A percentile compares a stretch with the other conserved stretches of the same genome.
Conservation (phyloP, 2,888 invertebrate species). For the Prostheceraeus crozeri region DNA sequence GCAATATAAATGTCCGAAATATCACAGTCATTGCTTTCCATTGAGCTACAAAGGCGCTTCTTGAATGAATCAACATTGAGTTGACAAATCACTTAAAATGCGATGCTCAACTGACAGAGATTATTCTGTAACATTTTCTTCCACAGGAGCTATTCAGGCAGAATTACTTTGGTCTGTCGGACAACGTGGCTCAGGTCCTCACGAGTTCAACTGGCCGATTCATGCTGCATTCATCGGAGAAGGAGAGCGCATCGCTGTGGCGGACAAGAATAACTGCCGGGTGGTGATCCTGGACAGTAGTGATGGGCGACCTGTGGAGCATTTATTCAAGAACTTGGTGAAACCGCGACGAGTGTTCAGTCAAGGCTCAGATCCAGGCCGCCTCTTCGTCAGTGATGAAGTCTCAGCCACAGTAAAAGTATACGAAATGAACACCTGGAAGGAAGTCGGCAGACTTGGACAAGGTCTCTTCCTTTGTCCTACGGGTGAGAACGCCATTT, state of each 20-base stretch:
- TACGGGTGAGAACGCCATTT: slow-evolving; percentile 35
- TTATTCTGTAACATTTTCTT: no score
- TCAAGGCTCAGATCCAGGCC: slow-evolving; percentile 27
- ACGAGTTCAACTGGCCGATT: slow-evolving; percentile 39
- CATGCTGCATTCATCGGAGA: slow-evolving; percentile 39
- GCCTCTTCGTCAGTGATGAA: slow-evolving; percentile 41
- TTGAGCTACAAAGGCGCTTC: no score
- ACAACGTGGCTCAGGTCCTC: neutral
- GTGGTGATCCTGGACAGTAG: slow-evolving; percentile 39
- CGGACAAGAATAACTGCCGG: slow-evolving; percentile 42
- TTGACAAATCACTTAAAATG: no score
- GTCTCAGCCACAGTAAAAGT: slow-evolving; percentile 38
- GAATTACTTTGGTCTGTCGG: neutral
- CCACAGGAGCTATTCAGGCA: no score
- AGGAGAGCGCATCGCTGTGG: slow-evolving; percentile 39
- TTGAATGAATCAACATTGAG: no score
- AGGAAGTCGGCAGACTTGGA: slow-evolving; percentile 35
- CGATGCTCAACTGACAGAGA: no score
- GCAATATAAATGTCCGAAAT: no score
- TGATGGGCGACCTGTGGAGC: slow-evolving; percentile 28
- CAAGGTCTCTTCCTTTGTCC: slow-evolving; percentile 39
- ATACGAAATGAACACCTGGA: slow-evolving; percentile 37
- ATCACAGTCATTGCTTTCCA: no score
- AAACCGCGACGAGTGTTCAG: slow-evolving; percentile 37
- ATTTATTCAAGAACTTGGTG: slow-evolving; percentile 27